These are phyloP conservation scores for Plestiodon gilberti DNA, from an alignment of 2,113 vertebrate species.

Conservation along the genomic window DNA sequence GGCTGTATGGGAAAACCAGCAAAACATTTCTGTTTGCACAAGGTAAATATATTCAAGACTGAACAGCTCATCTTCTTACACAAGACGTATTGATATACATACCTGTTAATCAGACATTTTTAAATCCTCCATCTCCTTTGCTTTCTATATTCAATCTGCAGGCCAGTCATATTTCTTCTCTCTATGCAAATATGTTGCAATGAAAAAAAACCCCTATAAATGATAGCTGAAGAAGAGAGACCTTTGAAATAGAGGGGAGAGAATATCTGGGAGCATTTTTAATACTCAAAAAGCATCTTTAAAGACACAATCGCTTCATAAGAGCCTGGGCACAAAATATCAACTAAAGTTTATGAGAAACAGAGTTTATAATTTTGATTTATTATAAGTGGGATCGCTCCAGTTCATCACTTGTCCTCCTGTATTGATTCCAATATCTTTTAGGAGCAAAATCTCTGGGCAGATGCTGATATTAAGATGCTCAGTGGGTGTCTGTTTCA, in stretches of 20 bases:
- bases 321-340: not conserved
- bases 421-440: not conserved
- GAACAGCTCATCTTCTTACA: not conserved
- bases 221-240: not conserved
- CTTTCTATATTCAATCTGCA: not conserved
- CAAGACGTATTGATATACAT: not conserved
- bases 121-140: not conserved
- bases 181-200: not conserved
- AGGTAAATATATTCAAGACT: not conserved
- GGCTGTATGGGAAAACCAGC: not conserved
- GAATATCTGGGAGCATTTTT: not conserved
- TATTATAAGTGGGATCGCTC: not conserved
- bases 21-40: not conserved
- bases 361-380: not conserved
- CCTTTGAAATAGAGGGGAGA: not conserved
- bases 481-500: not conserved
- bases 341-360: not conserved
- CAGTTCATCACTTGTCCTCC: too few relatives aligned
- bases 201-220: not conserved
- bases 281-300: too few relatives aligned
- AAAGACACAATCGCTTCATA: too few relatives aligned
- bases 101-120: not conserved
- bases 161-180: not conserved
- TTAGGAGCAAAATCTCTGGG: not conserved
- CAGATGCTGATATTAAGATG: not conserved